Conservation (phyloP, 2,797 vertebrate species). For the Yasuhikotakia modesta region DNA sequence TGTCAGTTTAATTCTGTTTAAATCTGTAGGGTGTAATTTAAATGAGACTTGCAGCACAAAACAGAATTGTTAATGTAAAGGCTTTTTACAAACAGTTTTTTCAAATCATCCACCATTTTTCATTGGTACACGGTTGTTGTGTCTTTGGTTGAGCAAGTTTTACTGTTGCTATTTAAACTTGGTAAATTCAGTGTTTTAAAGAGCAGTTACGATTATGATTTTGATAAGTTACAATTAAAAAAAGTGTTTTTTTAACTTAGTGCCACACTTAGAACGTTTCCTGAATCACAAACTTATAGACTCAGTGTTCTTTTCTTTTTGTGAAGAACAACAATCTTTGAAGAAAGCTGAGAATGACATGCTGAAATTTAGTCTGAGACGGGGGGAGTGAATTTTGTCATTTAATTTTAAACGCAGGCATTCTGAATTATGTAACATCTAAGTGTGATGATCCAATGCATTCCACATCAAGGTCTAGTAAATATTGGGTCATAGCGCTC, state of each 20-base stretch:
- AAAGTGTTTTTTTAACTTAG: neutral
- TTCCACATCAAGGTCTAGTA: slow-evolving; percentile 58
- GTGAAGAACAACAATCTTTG: neutral
- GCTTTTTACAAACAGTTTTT: no score
- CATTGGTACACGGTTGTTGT: no score
- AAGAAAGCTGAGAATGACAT: slow-evolving; percentile 1
- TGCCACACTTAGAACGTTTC: neutral
- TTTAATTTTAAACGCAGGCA: slow-evolving; percentile 19
- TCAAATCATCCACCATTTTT: neutral
- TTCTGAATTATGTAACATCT: slow-evolving; percentile 47
- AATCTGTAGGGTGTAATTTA: no score
- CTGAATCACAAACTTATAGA: neutral
- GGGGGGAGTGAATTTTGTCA: slow-evolving; percentile 28
- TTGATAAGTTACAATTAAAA: no score
- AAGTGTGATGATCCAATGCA: slow-evolving; percentile 28
- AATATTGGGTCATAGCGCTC: slow-evolving; percentile 69
- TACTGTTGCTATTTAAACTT: neutral
- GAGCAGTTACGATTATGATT: neutral
- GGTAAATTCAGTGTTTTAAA: neutral
- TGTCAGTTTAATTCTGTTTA: no score
- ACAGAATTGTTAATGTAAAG: no score
- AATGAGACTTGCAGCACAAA: no score
- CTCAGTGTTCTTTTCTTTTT: slow-evolving; percentile 17
- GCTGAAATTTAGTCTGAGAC: neutral
- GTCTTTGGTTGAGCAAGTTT: no score